phyloP scores from a whole-genome alignment of 2,113 vertebrate species.

The Mobula hypostoma region DNA sequence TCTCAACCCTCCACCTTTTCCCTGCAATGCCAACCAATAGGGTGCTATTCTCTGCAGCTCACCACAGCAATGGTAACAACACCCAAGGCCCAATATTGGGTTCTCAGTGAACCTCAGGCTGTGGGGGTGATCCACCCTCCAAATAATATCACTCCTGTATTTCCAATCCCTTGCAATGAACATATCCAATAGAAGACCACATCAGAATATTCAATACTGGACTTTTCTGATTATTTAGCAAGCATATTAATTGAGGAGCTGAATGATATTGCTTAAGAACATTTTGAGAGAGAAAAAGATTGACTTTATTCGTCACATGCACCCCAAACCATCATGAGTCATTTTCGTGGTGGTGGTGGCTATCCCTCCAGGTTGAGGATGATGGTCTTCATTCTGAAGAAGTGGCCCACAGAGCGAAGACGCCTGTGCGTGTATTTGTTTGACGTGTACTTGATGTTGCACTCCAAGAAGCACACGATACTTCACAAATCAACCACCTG shows the following conservation, averaged over 20 bases:
- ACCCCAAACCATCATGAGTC: too few species aligned
- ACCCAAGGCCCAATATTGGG: not conserved
- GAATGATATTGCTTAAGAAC: not conserved
- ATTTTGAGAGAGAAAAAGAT: too few species aligned
- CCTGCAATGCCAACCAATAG: not conserved
- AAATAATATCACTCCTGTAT: not conserved
- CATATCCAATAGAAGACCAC: not conserved
- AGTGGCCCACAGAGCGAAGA: too few species aligned
- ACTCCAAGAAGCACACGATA: too few species aligned
- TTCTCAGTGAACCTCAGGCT: not conserved
- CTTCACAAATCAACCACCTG: too few species aligned
- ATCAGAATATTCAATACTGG: not conserved
- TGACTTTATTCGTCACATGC: too few species aligned
- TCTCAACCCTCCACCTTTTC: not conserved
- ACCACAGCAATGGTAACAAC: not conserved
- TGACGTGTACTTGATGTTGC: too few species aligned
- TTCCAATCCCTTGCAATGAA: not conserved
- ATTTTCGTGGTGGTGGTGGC: too few species aligned
- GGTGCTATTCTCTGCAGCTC: not conserved
- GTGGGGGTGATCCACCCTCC: too few species aligned
- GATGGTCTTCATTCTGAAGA: too few species aligned
- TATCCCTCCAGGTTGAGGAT: too few species aligned
- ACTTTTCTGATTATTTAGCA: not conserved
- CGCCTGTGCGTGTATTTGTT: too few species aligned
- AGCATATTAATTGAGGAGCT: not conserved